phyloP scores from a whole-genome alignment of 2,888 invertebrate species.

The Gibbula magus region DNA sequence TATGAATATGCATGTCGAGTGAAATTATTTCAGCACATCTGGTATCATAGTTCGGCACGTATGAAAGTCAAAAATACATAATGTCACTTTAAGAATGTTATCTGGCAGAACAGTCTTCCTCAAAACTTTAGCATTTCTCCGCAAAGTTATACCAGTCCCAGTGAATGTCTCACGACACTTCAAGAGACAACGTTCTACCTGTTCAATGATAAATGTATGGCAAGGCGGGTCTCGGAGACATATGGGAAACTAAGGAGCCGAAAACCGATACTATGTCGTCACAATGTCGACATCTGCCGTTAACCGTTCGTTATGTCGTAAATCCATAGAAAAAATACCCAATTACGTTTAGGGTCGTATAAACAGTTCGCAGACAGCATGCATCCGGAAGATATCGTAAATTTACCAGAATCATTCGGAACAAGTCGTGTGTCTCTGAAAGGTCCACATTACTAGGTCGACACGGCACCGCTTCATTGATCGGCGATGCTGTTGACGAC shows the following conservation, averaged over 20 bases:
- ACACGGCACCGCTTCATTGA: not conserved
- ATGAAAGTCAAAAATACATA: too few species aligned
- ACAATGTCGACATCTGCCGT: not conserved
- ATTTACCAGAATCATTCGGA: not conserved
- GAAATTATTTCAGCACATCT: too few species aligned
- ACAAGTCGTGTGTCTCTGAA: slow-evolving; percentile 1
- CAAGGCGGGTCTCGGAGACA: too few species aligned
- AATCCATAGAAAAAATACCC: not conserved
- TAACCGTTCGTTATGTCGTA: slow-evolving; percentile 10
- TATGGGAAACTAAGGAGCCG: not conserved
- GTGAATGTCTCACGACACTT: too few species aligned
- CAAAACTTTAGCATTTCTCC: too few species aligned
- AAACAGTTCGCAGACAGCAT: not conserved
- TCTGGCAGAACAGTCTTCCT: too few species aligned
- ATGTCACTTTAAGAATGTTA: too few species aligned
- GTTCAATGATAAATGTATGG: too few species aligned
- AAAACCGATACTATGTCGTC: slow-evolving; percentile 15
- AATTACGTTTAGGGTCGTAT: slow-evolving; percentile 1
- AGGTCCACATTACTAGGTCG: slow-evolving; percentile 2
- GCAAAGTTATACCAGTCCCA: too few species aligned
- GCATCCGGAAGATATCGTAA: not conserved
- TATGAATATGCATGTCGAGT: too few species aligned
- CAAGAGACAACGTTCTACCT: too few species aligned
- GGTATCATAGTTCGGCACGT: too few species aligned
- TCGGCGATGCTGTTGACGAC: not conserved